Conservation (phyloP, 1,140 invertebrate genomes). For the Caerostris extrusa region DNA sequence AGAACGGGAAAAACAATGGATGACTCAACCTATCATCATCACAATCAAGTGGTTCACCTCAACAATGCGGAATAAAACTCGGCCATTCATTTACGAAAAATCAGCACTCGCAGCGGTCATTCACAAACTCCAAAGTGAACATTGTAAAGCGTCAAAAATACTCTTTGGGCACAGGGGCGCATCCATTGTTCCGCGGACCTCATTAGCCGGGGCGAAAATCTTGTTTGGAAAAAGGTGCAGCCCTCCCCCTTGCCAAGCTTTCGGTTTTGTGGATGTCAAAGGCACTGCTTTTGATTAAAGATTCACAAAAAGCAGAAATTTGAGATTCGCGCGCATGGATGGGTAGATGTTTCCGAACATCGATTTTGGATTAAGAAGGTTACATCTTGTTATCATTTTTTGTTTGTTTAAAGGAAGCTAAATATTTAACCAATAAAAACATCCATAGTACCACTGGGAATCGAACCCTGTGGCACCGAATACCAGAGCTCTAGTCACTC, state of each 20-base stretch:
- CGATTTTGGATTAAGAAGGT: slow-evolving; percentile 3
- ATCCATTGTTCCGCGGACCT: slow-evolving; percentile 11
- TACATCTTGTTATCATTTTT: background rate
- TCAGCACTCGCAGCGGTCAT: background rate
- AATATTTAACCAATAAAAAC: background rate
- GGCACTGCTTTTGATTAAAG: slow-evolving; percentile 22
- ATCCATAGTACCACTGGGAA: too few relatives aligned
- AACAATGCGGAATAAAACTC: background rate
- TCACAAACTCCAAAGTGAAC: slow-evolving; percentile 14
- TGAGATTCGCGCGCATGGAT: background rate
- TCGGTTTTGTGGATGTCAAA: slow-evolving; percentile 27
- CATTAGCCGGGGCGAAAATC: slow-evolving; percentile 31
- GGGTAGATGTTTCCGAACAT: background rate
- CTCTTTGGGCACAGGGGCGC: background rate
- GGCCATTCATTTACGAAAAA: background rate
- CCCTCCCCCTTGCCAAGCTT: background rate
- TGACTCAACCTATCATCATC: background rate
- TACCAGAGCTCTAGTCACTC: too few relatives aligned
- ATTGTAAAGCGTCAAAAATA: slow-evolving; percentile 27
- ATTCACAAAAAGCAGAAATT: background rate
- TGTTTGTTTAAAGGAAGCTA: background rate
- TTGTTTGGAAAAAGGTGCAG: slow-evolving; percentile 22
- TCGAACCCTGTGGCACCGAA: too few relatives aligned
- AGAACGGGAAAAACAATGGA: background rate
- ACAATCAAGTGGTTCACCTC: background rate